These are phyloP conservation scores for Artibeus lituratus DNA, from an alignment of 2,797 vertebrate species.

Conservation along the genomic window DNA sequence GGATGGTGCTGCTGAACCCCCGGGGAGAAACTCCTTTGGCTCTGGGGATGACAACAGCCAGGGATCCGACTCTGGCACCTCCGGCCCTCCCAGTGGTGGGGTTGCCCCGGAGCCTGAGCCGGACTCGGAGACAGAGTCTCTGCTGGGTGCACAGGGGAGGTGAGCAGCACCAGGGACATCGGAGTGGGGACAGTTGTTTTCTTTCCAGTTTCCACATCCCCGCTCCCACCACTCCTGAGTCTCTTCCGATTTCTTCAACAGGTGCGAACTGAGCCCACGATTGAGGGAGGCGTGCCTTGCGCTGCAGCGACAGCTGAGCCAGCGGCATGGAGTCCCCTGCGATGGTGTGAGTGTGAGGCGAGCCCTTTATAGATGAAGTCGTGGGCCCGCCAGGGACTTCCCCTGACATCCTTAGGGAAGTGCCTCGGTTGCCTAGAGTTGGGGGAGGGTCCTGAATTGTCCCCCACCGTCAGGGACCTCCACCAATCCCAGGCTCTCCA, in stretches of 20 bases:
- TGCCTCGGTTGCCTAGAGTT: neutral
- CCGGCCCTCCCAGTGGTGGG: neutral
- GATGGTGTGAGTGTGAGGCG: conserved; percentile 87
- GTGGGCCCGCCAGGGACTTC: neutral
- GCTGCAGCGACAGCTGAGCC: conserved; percentile 90
- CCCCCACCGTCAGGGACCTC: neutral
- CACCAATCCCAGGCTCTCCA: neutral
- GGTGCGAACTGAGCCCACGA: conserved; percentile 92
- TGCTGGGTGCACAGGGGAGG: conserved; percentile 86
- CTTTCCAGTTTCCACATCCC: neutral
- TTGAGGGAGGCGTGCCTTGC: conserved; percentile 95
- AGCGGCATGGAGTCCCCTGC: conserved; percentile 84
- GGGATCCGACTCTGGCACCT: conserved; percentile 78
- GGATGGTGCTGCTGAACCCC: conserved; percentile 84
- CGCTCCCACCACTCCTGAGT: neutral
- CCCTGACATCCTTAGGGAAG: neutral
- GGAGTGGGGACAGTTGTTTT: neutral
- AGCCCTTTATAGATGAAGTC: accelerated
- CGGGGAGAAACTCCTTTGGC: conserved; percentile 80
- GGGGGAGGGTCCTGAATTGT: neutral
- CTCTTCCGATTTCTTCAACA: conserved; percentile 59
- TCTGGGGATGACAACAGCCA: conserved; percentile 88
- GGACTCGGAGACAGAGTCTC: neutral
- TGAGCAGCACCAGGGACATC: conserved; percentile 74
- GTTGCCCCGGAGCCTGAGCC: neutral